Conservation (phyloP, 2,888 invertebrate species). For the Exephanes ischioxanthus region DNA sequence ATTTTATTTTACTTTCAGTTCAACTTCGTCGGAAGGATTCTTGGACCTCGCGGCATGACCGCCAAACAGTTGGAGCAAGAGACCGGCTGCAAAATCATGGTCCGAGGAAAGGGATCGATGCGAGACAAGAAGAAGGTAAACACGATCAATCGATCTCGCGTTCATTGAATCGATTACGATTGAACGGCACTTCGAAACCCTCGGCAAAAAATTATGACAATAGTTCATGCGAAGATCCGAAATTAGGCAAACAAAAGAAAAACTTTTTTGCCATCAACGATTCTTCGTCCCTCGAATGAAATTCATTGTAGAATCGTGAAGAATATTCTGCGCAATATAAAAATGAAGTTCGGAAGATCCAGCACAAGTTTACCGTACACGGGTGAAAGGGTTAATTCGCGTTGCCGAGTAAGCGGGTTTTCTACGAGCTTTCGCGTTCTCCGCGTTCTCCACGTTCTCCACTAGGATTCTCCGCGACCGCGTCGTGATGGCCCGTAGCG, state of each 20-base stretch:
- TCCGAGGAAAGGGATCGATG: conserved; percentile 99
- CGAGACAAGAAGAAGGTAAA: conserved; percentile 99
- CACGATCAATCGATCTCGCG: conserved; percentile 46
- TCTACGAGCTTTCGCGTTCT: background rate
- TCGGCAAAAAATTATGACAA: background rate
- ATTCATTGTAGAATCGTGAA: background rate
- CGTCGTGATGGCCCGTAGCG: conserved; percentile 16
- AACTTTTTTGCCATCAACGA: background rate
- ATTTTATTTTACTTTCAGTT: conserved; percentile 91
- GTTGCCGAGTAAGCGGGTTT: background rate
- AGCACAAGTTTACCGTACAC: background rate
- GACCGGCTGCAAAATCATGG: conserved; percentile 99
- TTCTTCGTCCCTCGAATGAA: background rate
- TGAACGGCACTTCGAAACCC: background rate
- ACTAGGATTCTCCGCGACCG: conserved; percentile 27
- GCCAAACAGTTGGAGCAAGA: conserved; percentile 99
- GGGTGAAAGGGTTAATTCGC: conserved; percentile 1
- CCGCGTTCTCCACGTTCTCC: conserved; percentile 13
- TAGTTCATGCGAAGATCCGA: background rate
- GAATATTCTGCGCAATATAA: background rate
- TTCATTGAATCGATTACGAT: background rate
- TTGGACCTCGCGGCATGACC: conserved; percentile 99
- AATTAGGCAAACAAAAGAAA: background rate
- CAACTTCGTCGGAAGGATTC: conserved; percentile 99
- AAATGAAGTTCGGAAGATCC: background rate